Base-by-base conservation (phyloP, 2,797 vertebrate genomes). In the Nannoperca australis region DNA sequence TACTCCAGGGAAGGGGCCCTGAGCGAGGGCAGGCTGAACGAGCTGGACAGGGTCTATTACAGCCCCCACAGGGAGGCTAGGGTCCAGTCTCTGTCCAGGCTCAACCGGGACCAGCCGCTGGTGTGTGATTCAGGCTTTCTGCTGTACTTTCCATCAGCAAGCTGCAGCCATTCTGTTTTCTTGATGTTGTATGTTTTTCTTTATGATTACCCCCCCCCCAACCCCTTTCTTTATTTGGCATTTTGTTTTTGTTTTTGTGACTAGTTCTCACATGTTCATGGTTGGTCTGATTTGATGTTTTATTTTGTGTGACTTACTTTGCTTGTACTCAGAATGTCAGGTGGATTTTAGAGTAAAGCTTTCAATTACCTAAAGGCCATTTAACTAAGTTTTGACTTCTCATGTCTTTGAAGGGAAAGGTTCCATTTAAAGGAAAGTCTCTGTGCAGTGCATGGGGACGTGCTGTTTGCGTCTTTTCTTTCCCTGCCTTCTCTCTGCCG, bases 131-230 rank as follows among this genome's bases (percentile, higher is more conserved):
- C 88, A 94, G 89, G 93, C 94, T 94, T 90, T 93, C 95, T 93
- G 96, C 97, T 96, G 97, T 97, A 94, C 95, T 89, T 94, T 95
- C 87, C 97, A 97, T 97, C 95, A 94, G 92, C 88, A 95, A 96
- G 94, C 95, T 92, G 86, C 94, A 94, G 92, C 90, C 95, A 94
- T 95, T 89, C 88, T 91, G 86, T 91, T 90, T 85, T 78, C 74
- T 89, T 86, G 85, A 89, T 89, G 86, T 90, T 87, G 91, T 93
- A 87, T 90, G 59, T 84, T 88, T 91, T 91, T 91, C 76, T 92
- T 89, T 85, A 91, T 75, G 82, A 93, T 87, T 89, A 73, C 75
- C 80, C 69, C 67, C 45, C 64, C 70, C 81, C 70, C 59, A 73
- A 79, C 69, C 67, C 45, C 64, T 71, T 82, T 71, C 59, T 89